These are phyloP conservation scores for Dastarcus helophoroides DNA, from an alignment of 2,888 invertebrate genomes.

Conservation along the genomic window DNA sequence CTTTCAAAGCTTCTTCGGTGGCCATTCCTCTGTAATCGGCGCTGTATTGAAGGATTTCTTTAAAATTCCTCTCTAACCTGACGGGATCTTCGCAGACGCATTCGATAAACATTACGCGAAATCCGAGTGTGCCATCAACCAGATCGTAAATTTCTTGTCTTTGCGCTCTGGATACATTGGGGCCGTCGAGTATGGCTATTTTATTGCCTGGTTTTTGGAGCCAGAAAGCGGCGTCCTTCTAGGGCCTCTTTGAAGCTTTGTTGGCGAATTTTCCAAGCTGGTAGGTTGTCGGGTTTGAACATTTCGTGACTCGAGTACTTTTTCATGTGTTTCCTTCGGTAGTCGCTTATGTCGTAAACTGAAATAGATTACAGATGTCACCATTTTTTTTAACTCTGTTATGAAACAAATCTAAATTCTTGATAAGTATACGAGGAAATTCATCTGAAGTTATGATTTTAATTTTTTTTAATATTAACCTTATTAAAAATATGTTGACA, in stretches of 20 bases:
- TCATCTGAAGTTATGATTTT: no score
- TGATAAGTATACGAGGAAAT: no score
- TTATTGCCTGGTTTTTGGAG: slow-evolving; percentile 53
- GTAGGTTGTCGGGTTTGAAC: slow-evolving; percentile 74
- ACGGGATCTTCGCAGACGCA: slow-evolving; percentile 75
- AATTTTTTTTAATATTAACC: no score
- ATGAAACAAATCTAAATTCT: no score
- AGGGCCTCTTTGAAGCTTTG: slow-evolving; percentile 76
- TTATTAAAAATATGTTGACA: no score
- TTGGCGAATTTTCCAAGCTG: slow-evolving; percentile 69
- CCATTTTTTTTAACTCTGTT: no score
- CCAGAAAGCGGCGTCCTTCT: slow-evolving; percentile 76
- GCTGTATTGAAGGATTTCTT: slow-evolving; percentile 74
- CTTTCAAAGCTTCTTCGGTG: slow-evolving; percentile 63
- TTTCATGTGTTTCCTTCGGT: slow-evolving; percentile 71
- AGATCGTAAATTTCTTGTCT: slow-evolving; percentile 66
- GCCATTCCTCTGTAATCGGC: slow-evolving; percentile 79
- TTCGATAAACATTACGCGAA: slow-evolving; percentile 83
- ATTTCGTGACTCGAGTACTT: slow-evolving; percentile 77
- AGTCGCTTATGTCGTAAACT: slow-evolving; percentile 92
- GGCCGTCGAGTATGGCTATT: slow-evolving; percentile 72
- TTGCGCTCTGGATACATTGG: slow-evolving; percentile 75
- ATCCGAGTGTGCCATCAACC: slow-evolving; percentile 59
- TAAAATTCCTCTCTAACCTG: slow-evolving; percentile 60
- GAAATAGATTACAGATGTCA: slow-evolving; percentile 24